Percentiles rank a stretch among this genome's conserved stretches.
Conservation (phyloP, 1,140 invertebrate species). For the Tetragonula clypearis region DNA sequence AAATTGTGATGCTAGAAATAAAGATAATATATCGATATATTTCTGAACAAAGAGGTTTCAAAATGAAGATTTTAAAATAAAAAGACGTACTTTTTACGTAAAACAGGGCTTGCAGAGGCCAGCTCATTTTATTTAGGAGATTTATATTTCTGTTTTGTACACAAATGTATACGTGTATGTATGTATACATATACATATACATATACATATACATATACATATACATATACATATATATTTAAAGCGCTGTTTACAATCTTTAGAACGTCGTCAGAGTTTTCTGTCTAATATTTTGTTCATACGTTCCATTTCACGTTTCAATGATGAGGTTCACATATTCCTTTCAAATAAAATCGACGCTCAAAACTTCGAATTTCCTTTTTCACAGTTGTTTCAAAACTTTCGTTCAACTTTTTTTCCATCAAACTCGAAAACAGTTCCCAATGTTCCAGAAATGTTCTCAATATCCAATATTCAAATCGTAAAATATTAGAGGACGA, state of each 20-base stretch:
- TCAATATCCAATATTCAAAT: not conserved
- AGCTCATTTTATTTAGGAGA: conserved; percentile 49
- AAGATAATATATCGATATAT: not conserved
- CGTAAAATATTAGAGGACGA: conserved; percentile 5
- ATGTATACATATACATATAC: not conserved
- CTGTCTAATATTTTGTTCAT: not conserved
- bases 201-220: too few relatives aligned
- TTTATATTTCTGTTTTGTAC: conserved; percentile 33
- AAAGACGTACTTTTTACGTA: conserved; percentile 16
- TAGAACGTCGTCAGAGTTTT: conserved; percentile 18
- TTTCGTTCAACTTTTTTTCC: not conserved
- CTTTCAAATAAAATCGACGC: not conserved
- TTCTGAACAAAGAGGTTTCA: not conserved
- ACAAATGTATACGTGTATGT: conserved; percentile 32
- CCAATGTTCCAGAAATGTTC: not conserved
- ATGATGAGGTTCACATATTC: not conserved
- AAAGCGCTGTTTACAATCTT: conserved; percentile 28
- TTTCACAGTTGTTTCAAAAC: not conserved
- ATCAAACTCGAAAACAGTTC: not conserved
- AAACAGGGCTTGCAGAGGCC: conserved; percentile 50
- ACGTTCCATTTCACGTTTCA: not conserved
- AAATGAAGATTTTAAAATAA: conserved; percentile 1
- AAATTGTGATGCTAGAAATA: not conserved
- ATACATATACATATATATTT: not conserved
- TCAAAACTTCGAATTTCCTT: not conserved